Evolutionary conservation across 2,888 invertebrate species (phyloP).

Genomic region (Brachynemurus nebulosus): DNA sequence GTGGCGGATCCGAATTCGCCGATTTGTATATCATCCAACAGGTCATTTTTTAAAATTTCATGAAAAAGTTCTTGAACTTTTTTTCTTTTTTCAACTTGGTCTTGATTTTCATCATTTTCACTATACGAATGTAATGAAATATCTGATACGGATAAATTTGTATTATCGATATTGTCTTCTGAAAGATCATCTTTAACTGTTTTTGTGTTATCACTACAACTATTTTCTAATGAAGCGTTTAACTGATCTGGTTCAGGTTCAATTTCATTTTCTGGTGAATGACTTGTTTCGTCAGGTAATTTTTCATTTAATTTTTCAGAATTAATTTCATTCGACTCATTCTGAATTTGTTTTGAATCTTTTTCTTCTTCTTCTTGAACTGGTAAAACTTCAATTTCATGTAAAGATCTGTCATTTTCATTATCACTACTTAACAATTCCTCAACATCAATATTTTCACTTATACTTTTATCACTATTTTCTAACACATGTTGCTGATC

Average conservation of each 20-base stretch:
- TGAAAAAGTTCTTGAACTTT: neutral
- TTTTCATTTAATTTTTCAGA: neutral
- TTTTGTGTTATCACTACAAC: neutral
- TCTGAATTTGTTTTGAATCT: neutral
- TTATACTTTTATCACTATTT: neutral
- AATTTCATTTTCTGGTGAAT: neutral
- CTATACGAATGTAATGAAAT: too few species aligned
- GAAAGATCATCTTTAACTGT: neutral
- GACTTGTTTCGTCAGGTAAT: neutral
- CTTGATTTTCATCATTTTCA: neutral
- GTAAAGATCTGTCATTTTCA: slow-evolving; percentile 29
- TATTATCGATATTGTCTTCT: neutral
- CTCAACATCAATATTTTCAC: slow-evolving; percentile 5
- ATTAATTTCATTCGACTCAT: neutral
- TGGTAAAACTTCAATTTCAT: slow-evolving; percentile 29
- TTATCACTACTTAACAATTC: slow-evolving; percentile 17
- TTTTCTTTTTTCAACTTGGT: neutral
- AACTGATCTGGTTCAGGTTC: too few species aligned
- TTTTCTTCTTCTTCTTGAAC: neutral
- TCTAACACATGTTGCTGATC: neutral
- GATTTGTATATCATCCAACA: neutral
- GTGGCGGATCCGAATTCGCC: neutral
- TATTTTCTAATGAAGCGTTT: too few species aligned
- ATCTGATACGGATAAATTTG: too few species aligned
- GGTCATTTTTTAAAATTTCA: neutral